A percentile compares a stretch with the other conserved stretches of the same genome.
phyloP scores from a whole-genome alignment of 92 coral and sea anemone species.

The Zoanthus solanderi region DNA sequence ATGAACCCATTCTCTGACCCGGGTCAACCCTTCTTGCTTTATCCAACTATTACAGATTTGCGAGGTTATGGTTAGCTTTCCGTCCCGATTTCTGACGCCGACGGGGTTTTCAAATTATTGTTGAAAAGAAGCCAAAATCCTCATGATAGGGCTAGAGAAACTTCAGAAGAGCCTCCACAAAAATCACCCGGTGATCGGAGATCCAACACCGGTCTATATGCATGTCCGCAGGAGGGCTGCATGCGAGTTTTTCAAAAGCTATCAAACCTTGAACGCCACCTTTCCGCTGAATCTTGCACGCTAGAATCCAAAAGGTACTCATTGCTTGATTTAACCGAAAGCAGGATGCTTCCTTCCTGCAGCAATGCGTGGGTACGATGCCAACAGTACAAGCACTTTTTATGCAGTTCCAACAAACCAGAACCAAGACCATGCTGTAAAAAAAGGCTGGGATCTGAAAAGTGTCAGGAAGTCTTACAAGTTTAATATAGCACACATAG shows the following conservation, averaged over 20 bases:
- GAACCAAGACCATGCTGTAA: not conserved
- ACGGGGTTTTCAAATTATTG: not conserved
- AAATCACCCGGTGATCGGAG: not conserved
- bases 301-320: not conserved
- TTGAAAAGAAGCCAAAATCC: not conserved
- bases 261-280: not conserved
- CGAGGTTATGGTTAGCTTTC: not conserved
- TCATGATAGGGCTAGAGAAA: not conserved
- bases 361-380: not conserved
- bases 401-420: slow-evolving; percentile 5
- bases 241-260: not conserved
- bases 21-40: not conserved
- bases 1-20: too few relatives aligned
- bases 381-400: not conserved
- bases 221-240: not conserved
- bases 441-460: not conserved
- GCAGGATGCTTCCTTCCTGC: not conserved
- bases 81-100: not conserved
- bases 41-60: not conserved
- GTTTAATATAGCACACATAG: not conserved
- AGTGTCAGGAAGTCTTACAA: not conserved
- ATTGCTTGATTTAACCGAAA: not conserved
- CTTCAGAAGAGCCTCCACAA: not conserved
- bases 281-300: not conserved
- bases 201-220: not conserved